Percentiles rank a stretch among this genome's conserved stretches.
Conservation (phyloP, 2,113 vertebrate species). For the Saguinus midas region DNA sequence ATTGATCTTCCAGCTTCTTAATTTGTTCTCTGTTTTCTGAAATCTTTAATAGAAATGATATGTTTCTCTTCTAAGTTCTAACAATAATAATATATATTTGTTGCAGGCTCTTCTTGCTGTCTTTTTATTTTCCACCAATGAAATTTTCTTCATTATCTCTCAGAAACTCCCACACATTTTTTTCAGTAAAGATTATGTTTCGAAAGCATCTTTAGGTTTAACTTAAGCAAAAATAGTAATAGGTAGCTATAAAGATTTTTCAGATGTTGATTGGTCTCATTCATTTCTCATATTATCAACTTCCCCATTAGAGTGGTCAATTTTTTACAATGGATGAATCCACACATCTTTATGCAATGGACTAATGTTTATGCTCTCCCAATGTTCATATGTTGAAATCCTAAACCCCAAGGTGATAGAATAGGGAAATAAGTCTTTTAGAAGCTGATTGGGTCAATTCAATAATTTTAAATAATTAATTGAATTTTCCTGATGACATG, state of each 20-base stretch:
- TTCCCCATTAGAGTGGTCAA: neutral
- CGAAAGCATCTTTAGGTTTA: neutral
- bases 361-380: neutral
- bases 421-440: neutral
- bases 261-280: neutral
- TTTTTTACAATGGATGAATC: neutral
- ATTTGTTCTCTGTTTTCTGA: neutral
- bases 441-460: neutral
- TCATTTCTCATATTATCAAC: neutral
- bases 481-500: neutral
- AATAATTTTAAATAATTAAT: no score
- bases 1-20: neutral
- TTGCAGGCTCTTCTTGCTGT: neutral
- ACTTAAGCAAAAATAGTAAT: neutral
- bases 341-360: neutral
- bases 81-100: neutral
- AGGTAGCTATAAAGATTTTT: no score
- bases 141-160: neutral
- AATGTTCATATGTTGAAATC: neutral
- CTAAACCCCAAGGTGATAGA: neutral
- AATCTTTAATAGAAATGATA: neutral
- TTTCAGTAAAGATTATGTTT: neutral
- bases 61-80: neutral
- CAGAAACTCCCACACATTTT: neutral
- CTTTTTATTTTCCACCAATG: neutral